phyloP scores from a whole-genome alignment of 2,797 vertebrate species.

The Pygocentrus nattereri region DNA sequence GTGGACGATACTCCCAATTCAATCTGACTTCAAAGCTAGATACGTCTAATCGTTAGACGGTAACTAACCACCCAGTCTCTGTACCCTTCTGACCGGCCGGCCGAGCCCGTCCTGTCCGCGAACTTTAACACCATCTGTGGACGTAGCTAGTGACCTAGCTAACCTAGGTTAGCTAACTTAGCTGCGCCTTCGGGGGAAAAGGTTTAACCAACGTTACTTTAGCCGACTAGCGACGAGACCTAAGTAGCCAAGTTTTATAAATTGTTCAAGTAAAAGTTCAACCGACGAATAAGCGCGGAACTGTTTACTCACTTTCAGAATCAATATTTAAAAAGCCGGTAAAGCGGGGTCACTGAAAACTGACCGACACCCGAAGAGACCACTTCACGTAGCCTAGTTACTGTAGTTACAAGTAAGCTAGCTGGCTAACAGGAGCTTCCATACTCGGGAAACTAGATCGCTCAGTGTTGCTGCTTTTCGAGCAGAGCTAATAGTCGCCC shows the following conservation, averaged over 20 bases:
- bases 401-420: background rate
- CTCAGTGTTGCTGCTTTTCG: slow-evolving; percentile 13
- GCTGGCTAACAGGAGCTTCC: slow-evolving; percentile 14
- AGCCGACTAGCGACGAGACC: background rate
- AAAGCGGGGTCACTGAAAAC: background rate
- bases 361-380: background rate
- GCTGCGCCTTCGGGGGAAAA: background rate
- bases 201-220: background rate
- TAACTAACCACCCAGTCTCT: background rate
- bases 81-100: background rate
- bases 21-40: background rate
- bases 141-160: background rate
- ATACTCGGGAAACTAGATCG: background rate
- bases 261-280: background rate
- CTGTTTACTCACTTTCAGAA: background rate
- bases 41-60: background rate
- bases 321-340: background rate
- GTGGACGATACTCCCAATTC: background rate
- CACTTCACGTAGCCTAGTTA: background rate
- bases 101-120: background rate
- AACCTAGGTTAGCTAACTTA: background rate
- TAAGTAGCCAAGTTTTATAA: background rate
- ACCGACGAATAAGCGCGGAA: background rate
- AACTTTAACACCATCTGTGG: background rate
- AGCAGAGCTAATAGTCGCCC: background rate